Evolutionary conservation across 1,140 invertebrate genomes (phyloP).

Genomic region (Drosophila biarmipes): DNA sequence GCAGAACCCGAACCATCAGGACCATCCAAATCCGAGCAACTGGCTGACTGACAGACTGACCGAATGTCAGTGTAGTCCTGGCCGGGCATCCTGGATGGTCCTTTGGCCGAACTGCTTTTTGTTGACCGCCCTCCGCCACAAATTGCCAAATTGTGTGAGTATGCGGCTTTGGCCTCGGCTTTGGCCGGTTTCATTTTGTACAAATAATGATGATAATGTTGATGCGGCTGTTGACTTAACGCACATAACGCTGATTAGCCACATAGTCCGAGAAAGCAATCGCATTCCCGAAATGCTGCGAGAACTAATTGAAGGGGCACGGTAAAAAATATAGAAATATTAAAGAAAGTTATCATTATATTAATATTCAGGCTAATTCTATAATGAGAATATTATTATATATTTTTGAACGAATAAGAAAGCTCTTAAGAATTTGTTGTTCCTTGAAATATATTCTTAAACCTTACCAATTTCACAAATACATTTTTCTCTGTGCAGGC

Average conservation of each 20-base stretch:
- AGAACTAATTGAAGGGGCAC: constrained; percentile 19
- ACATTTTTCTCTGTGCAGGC: not conserved
- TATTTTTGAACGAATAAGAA: not conserved
- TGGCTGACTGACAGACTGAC: constrained; percentile 31
- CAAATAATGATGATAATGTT: constrained; percentile 75
- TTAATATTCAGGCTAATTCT: no score
- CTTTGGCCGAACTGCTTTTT: constrained; percentile 25
- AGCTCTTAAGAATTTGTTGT: not conserved
- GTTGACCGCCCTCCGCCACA: constrained; percentile 57
- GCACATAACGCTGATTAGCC: constrained; percentile 70
- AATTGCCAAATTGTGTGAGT: constrained; percentile 70
- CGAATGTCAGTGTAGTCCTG: constrained; percentile 40
- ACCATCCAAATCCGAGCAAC: constrained; percentile 28
- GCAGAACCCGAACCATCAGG: not conserved
- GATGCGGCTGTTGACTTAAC: constrained; percentile 66
- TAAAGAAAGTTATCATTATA: no score
- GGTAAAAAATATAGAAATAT: not conserved
- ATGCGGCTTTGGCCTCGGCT: constrained; percentile 42
- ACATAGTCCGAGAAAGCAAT: constrained; percentile 11
- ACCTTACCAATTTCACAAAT: not conserved
- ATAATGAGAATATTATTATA: no score
- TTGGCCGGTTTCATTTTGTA: constrained; percentile 58
- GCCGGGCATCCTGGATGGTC: constrained; percentile 18
- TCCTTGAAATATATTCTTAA: not conserved
- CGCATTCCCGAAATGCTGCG: constrained; percentile 4